These are phyloP conservation scores for Acropora tenuis DNA, from an alignment of 64 coral and sea anemone species.

Conservation along the genomic window DNA sequence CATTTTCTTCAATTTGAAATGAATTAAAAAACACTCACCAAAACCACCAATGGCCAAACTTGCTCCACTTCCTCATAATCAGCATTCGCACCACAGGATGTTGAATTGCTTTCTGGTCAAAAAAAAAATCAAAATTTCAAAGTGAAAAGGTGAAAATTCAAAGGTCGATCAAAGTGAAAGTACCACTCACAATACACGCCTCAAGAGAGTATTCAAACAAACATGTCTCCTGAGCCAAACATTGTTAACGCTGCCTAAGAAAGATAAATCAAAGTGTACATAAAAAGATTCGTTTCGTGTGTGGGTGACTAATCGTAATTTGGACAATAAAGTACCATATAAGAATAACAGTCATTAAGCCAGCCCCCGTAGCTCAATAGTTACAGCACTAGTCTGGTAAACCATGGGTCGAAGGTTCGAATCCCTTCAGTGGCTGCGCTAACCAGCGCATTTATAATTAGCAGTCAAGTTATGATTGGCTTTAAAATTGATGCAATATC, in stretches of 20 bases:
- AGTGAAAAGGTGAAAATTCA: background rate
- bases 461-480: too few species aligned
- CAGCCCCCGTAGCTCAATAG: background rate
- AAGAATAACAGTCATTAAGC: too few species aligned
- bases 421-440: background rate
- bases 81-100: conserved; percentile 92
- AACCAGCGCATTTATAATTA: too few species aligned
- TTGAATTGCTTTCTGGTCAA: conserved; percentile 64
- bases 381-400: too few species aligned
- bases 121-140: background rate
- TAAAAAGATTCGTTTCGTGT: too few species aligned
- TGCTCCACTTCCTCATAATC: conserved; percentile 72
- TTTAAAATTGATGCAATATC: too few species aligned
- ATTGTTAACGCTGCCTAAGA: too few species aligned
- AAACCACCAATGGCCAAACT: conserved; percentile 79
- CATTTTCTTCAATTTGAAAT: too few species aligned
- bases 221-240: too few species aligned
- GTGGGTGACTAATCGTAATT: too few species aligned
- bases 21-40: conserved; percentile 1
- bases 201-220: background rate
- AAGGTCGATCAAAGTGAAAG: background rate
- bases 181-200: background rate
- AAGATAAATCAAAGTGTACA: too few species aligned
- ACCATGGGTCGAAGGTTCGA: background rate
- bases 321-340: too few species aligned